Percentiles rank a stretch among this genome's conserved stretches.
phyloP scores from a whole-genome alignment of 2,888 invertebrate genomes.

The Stenolophus ochropezus region DNA sequence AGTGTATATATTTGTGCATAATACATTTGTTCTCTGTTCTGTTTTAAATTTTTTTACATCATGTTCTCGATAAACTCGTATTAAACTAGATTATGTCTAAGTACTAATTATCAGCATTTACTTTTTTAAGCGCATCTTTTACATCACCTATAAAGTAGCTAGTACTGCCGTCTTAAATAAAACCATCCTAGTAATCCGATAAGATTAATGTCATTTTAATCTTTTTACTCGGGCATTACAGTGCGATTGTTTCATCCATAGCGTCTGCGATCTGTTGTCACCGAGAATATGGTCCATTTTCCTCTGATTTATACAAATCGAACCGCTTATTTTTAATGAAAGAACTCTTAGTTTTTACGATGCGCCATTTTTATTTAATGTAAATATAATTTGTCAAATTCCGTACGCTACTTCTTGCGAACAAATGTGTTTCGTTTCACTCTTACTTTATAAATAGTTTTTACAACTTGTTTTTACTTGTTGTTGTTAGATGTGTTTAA shows the following conservation, averaged over 20 bases:
- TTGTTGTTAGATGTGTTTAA: not conserved
- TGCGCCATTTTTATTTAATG: conserved; percentile 54
- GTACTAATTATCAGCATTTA: conserved; percentile 23
- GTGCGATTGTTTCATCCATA: conserved; percentile 48
- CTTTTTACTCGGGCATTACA: conserved; percentile 52
- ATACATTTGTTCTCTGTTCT: no score
- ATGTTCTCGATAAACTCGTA: no score
- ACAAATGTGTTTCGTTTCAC: conserved; percentile 31
- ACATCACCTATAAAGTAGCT: conserved; percentile 2
- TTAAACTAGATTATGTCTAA: no score
- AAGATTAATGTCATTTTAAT: conserved; percentile 58
- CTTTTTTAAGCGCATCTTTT: not conserved
- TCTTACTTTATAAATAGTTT: conserved; percentile 25
- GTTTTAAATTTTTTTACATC: no score
- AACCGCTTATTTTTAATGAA: conserved; percentile 52
- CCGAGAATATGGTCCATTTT: conserved; percentile 32
- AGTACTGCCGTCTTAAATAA: conserved; percentile 34
- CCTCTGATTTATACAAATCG: conserved; percentile 48
- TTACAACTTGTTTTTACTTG: not conserved
- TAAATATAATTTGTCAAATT: conserved; percentile 58
- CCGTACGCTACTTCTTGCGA: conserved; percentile 41
- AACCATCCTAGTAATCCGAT: conserved; percentile 53
- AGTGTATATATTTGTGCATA: no score
- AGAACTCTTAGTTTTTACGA: conserved; percentile 47
- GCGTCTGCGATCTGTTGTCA: conserved; percentile 17